Base-by-base conservation (phyloP, 2,888 invertebrate species). In the Hirtodrosophila duncani region DNA sequence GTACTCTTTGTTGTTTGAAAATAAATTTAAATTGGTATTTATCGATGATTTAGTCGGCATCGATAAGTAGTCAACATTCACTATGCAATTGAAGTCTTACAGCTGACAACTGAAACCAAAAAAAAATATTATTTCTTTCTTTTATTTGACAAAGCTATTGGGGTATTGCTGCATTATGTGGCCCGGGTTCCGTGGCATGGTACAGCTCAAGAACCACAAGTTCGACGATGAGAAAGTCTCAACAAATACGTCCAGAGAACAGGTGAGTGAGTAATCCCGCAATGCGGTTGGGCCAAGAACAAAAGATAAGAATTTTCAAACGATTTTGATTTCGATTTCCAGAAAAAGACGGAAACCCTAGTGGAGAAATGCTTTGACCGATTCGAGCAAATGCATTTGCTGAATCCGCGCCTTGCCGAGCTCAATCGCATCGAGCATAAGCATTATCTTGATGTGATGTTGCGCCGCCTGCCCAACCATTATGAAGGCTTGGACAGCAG, bases 401-500 rank as follows among this genome's bases (percentile, higher is more conserved):
- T 89, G 13, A 90, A 91, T 63, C 84, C 89, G 43, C 90, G 90
- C 52, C 87, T 90, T 52, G 91, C 94, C 1, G 84, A 88, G 52
- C 86, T 93, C 17, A 88, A 90, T 36, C 90, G 91, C 80, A 88
- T 89, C 49, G 88, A 89, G 67, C 93, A 94, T 84, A 88, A 89
- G 66, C 85, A 89, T 64, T 90, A 91, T 84, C 88, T 97, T 44
- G 91, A 91, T 71, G 89, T 89, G 67, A 93, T 92, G 79, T 84
- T 97, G 14, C 88, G 88, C 30, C 88, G 89, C 77, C 88, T 97
- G 65, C 92, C 93, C 29, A 87, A 88, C 52, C 89, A 90, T 56
- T 96, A 95, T 83, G 91, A 93, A 91, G 91, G 92, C 82, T 88
- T 99, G 63, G 99, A 99, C 89, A 94, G 96, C 6, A 98, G 98